Conservation (phyloP, 1,140 invertebrate species). For the Halictus rubicundus region DNA sequence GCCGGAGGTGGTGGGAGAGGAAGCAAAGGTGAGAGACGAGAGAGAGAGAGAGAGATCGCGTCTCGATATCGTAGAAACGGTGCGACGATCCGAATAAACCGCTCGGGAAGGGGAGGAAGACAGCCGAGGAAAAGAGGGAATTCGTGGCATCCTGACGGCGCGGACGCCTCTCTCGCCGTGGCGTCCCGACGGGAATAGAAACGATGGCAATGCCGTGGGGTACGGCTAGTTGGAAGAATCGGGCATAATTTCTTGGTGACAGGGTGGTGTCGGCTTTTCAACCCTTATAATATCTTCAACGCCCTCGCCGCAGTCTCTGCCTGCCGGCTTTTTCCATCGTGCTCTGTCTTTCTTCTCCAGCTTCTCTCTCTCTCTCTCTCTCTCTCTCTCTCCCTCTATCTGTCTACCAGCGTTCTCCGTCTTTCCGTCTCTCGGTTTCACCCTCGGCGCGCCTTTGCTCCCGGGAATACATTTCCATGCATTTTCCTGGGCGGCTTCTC, state of each 20-base stretch:
- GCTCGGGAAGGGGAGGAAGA: conserved; percentile 32
- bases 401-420: neutral
- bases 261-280: conserved; percentile 75
- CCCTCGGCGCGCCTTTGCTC: conserved; percentile 52
- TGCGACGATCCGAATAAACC: conserved; percentile 61
- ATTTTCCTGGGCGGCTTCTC: conserved; percentile 72
- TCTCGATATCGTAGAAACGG: neutral
- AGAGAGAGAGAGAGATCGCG: neutral
- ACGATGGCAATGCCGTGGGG: conserved; percentile 19
- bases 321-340: conserved; percentile 21
- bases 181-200: conserved; percentile 3
- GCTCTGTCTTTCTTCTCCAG: neutral
- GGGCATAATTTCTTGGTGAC: conserved; percentile 78
- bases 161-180: neutral
- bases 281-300: conserved; percentile 78
- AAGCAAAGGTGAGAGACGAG: neutral
- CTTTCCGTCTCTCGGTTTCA: conserved; percentile 47
- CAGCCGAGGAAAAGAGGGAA: neutral
- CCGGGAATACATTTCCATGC: conserved; percentile 79
- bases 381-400: no score
- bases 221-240: conserved; percentile 58
- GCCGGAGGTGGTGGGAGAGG: neutral
- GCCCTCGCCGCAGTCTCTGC: conserved; percentile 56
- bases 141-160: conserved; percentile 19
- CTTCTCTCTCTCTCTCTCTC: neutral